These are phyloP conservation scores for Atherinomorus stipes DNA, from an alignment of 2,113 vertebrate species.

Conservation along the genomic window DNA sequence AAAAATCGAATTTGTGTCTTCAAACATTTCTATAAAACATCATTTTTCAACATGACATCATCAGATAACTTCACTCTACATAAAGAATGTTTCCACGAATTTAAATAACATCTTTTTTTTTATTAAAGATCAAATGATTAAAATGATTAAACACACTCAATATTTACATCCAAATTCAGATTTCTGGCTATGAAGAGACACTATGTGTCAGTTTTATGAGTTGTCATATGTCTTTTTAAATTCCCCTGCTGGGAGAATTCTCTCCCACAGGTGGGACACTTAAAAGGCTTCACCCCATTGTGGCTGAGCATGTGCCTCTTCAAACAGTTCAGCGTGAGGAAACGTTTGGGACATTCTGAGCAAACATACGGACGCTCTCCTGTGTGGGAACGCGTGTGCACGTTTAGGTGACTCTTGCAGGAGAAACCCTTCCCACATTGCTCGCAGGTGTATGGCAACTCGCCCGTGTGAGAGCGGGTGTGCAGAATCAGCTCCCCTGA, in stretches of 20 bases:
- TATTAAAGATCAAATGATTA: too few relatives aligned
- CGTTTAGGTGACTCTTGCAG: slow-evolving; percentile 62
- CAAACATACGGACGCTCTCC: slow-evolving; percentile 71
- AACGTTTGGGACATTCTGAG: slow-evolving; percentile 63
- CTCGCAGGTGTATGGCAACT: slow-evolving; percentile 69
- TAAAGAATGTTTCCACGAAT: too few relatives aligned
- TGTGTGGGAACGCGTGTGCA: slow-evolving; percentile 70
- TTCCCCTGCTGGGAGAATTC: slow-evolving; percentile 76
- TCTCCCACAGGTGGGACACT: slow-evolving; percentile 61
- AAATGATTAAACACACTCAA: background rate
- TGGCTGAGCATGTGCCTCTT: slow-evolving; percentile 73
- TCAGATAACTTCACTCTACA: too few relatives aligned
- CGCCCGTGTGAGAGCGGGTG: slow-evolving; percentile 69
- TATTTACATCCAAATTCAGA: background rate
- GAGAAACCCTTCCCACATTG: slow-evolving; percentile 73
- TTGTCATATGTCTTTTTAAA: slow-evolving; percentile 67
- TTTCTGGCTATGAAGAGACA: background rate
- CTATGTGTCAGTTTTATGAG: slow-evolving; percentile 51
- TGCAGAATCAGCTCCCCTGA: slow-evolving; percentile 73
- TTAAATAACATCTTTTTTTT: too few relatives aligned
- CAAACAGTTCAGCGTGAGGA: slow-evolving; percentile 69
- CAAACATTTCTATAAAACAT: too few relatives aligned
- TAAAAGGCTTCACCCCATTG: slow-evolving; percentile 67
- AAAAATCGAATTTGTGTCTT: too few relatives aligned
- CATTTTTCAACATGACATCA: too few relatives aligned